phyloP scores from a whole-genome alignment of 2,888 invertebrate species.

The Tromatobia lineatoria region DNA sequence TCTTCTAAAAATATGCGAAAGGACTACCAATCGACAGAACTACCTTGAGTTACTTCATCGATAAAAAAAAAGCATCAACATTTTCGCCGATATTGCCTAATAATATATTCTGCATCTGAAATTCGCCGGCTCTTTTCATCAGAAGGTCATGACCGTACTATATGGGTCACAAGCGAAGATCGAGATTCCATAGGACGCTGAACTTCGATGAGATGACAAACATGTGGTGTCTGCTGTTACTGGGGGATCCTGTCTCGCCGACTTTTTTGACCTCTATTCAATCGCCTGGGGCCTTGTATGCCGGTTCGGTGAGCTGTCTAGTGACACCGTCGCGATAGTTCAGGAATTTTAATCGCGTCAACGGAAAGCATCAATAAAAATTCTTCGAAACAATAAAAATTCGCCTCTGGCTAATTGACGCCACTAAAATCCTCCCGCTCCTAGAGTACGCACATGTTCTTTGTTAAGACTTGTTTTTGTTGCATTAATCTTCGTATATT shows the following conservation, averaged over 20 bases:
- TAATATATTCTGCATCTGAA: too few species aligned
- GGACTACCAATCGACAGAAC: too few species aligned
- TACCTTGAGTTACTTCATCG: too few species aligned
- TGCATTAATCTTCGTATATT: too few species aligned
- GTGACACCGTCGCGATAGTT: constrained; percentile 27
- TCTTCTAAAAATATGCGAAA: too few species aligned
- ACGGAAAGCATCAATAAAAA: constrained; percentile 17
- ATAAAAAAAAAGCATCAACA: too few species aligned
- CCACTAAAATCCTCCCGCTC: background rate
- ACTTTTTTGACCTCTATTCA: constrained; percentile 76
- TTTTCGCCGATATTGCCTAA: too few species aligned
- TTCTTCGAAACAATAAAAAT: background rate
- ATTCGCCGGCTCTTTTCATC: background rate
- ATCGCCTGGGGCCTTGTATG: constrained; percentile 70
- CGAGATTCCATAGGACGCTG: constrained; percentile 3
- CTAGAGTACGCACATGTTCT: too few species aligned
- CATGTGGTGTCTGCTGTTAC: background rate
- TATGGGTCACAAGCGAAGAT: background rate
- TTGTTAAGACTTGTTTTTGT: too few species aligned
- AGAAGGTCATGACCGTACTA: constrained; percentile 1
- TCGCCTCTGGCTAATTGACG: background rate
- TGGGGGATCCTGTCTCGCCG: constrained; percentile 72
- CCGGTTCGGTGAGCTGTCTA: constrained; percentile 19
- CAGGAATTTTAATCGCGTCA: constrained; percentile 21
- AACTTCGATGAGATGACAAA: constrained; percentile 2